Evolutionary conservation across 2,797 vertebrate species (phyloP).

Genomic region (Peromyscus nudipes): DNA sequence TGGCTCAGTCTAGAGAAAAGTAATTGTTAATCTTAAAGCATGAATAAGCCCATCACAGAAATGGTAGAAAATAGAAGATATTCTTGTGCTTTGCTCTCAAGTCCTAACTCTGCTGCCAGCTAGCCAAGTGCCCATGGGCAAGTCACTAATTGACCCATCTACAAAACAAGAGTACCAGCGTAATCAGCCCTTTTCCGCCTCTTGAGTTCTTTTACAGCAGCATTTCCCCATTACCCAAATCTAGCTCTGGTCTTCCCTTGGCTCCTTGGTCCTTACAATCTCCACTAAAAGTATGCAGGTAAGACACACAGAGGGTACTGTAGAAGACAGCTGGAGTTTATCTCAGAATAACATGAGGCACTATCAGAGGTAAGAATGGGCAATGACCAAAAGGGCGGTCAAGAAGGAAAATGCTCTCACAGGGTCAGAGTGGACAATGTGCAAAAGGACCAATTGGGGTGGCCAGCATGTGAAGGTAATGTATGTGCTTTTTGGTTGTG

Average conservation of each 20-base stretch:
- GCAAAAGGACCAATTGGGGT: background rate
- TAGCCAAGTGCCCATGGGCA: background rate
- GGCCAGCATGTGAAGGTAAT: background rate
- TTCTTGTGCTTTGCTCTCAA: background rate
- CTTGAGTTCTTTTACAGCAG: background rate
- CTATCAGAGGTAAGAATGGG: no score
- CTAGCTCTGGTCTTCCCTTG: background rate
- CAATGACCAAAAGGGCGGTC: background rate
- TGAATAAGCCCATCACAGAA: background rate
- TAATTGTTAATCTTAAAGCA: background rate
- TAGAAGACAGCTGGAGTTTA: background rate
- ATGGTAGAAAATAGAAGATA: background rate
- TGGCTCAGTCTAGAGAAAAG: constrained; percentile 26
- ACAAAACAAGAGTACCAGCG: background rate
- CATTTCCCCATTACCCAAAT: background rate
- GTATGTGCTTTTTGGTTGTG: no score
- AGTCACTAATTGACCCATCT: background rate
- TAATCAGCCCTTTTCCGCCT: background rate
- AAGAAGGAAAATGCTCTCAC: background rate
- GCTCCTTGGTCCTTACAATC: background rate
- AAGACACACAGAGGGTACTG: background rate
- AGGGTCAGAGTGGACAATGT: background rate
- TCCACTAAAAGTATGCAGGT: background rate
- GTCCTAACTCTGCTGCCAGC: background rate
- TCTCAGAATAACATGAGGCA: background rate